Conservation (phyloP, 2,797 vertebrate species). For the Rhodeus uyekii region DNA sequence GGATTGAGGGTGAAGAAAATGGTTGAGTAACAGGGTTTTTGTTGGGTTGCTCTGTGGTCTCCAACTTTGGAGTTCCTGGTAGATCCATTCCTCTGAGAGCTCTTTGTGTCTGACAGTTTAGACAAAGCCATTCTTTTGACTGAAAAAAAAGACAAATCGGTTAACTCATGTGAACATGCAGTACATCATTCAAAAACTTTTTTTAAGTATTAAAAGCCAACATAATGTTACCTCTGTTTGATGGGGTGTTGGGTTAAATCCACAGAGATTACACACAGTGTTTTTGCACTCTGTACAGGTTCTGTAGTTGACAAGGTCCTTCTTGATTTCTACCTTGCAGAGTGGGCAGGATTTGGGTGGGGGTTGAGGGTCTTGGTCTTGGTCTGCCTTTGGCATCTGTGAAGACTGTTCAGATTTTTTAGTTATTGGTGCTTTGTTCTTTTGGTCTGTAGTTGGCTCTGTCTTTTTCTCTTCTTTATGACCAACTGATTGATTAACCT, state of each 20-base stretch:
- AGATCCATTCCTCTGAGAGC: slow-evolving; percentile 72
- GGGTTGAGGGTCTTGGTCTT: slow-evolving; percentile 31
- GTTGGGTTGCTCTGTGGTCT: slow-evolving; percentile 22
- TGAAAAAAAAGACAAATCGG: slow-evolving; percentile 53
- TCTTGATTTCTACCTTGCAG: slow-evolving; percentile 82
- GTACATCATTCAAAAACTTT: not conserved
- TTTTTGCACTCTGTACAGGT: slow-evolving; percentile 86
- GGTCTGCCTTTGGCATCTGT: slow-evolving; percentile 47
- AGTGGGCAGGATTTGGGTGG: slow-evolving; percentile 76
- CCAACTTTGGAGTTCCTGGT: slow-evolving; percentile 56
- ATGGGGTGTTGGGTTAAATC: slow-evolving; percentile 90
- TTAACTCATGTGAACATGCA: not conserved
- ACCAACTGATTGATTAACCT: slow-evolving; percentile 60
- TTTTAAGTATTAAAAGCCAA: not conserved
- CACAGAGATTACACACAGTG: slow-evolving; percentile 82
- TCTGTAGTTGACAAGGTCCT: slow-evolving; percentile 81
- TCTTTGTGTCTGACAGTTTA: slow-evolving; percentile 95
- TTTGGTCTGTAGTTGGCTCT: slow-evolving; percentile 63
- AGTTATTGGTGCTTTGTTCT: slow-evolving; percentile 67
- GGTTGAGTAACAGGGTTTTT: slow-evolving; percentile 56
- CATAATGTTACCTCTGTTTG: slow-evolving; percentile 72
- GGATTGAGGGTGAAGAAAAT: slow-evolving; percentile 41
- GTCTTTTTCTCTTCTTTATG: slow-evolving; percentile 70
- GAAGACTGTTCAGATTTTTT: slow-evolving; percentile 58
- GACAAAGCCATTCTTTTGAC: slow-evolving; percentile 87